Percentiles rank a stretch among this genome's conserved stretches.
Evolutionary conservation across 2,888 invertebrate genomes (phyloP).

Genomic region (Nymphalis urticae): DNA sequence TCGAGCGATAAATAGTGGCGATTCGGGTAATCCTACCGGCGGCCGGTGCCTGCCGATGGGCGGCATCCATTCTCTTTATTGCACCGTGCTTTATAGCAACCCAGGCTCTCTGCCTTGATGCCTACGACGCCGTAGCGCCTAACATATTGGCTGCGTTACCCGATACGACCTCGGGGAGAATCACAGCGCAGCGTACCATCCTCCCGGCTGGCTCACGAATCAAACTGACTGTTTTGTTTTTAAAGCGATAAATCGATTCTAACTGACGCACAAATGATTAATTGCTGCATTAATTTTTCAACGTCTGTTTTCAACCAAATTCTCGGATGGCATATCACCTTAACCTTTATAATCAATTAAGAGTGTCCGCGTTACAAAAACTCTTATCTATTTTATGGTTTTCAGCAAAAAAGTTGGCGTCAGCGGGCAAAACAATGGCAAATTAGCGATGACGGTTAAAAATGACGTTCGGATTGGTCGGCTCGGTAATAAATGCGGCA

Average conservation of each 20-base stretch:
- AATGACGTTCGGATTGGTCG: slow-evolving; percentile 68
- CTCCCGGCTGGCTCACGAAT: slow-evolving; percentile 34
- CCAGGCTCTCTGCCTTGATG: slow-evolving; percentile 70
- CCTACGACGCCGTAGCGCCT: slow-evolving; percentile 65
- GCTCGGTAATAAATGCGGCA: slow-evolving; percentile 46
- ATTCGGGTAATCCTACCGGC: slow-evolving; percentile 79
- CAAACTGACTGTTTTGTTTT: slow-evolving; percentile 36
- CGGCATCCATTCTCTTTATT: slow-evolving; percentile 82
- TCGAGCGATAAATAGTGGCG: slow-evolving; percentile 81
- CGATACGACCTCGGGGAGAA: slow-evolving; percentile 45
- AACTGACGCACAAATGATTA: slow-evolving; percentile 39
- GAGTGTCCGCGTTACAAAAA: slow-evolving; percentile 63
- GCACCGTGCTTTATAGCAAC: slow-evolving; percentile 78
- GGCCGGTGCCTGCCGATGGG: slow-evolving; percentile 74
- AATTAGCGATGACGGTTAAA: slow-evolving; percentile 80
- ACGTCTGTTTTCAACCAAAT: slow-evolving; percentile 29
- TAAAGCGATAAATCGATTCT: slow-evolving; percentile 35
- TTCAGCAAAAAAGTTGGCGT: slow-evolving; percentile 75
- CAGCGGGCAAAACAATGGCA: slow-evolving; percentile 77
- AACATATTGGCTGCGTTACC: slow-evolving; percentile 65
- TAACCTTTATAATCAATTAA: slow-evolving; percentile 72
- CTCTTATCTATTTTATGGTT: slow-evolving; percentile 78
- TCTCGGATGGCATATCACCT: slow-evolving; percentile 43
- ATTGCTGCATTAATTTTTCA: slow-evolving; percentile 23
- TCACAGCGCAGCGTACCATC: slow-evolving; percentile 33